These are phyloP conservation scores for Galleria mellonella DNA, from an alignment of 1,140 invertebrate species.

Conservation along the genomic window DNA sequence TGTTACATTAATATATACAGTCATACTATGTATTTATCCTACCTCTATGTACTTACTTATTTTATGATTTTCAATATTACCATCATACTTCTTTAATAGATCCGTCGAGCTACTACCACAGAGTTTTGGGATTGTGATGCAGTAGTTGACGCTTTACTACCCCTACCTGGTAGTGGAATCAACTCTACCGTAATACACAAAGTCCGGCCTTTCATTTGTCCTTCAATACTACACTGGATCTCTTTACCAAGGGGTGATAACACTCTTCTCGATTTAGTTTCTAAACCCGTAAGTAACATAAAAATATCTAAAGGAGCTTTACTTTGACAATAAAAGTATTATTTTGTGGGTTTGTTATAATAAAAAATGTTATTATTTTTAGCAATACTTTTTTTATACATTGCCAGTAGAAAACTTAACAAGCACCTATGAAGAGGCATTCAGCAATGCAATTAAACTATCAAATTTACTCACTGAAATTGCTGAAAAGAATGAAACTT, in stretches of 20 bases:
- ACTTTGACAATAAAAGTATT: no score
- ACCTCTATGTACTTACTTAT: no score
- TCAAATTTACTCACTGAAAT: constrained; percentile 30
- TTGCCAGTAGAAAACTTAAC: constrained; percentile 37
- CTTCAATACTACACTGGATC: constrained; percentile 63
- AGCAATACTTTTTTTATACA: constrained; percentile 68
- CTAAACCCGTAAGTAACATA: constrained; percentile 56
- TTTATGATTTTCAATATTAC: no score
- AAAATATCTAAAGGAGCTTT: no score
- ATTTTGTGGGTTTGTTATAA: no score
- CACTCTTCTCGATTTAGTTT: constrained; percentile 48
- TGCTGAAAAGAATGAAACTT: constrained; percentile 30
- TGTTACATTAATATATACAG: no score
- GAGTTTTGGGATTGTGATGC: constrained; percentile 70
- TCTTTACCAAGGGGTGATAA: constrained; percentile 64
- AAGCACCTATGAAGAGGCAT: constrained; percentile 46
- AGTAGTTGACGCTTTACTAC: constrained; percentile 34
- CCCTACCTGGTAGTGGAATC: constrained; percentile 36
- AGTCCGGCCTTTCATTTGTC: constrained; percentile 53
- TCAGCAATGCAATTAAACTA: constrained; percentile 33
- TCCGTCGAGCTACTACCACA: constrained; percentile 46
- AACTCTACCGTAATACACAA: constrained; percentile 18
- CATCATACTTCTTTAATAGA: constrained; percentile 21
- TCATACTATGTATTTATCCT: no score
- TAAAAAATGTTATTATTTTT: no score